Conservation (phyloP, 2,888 invertebrate genomes). For the Sussaba pulchella region DNA sequence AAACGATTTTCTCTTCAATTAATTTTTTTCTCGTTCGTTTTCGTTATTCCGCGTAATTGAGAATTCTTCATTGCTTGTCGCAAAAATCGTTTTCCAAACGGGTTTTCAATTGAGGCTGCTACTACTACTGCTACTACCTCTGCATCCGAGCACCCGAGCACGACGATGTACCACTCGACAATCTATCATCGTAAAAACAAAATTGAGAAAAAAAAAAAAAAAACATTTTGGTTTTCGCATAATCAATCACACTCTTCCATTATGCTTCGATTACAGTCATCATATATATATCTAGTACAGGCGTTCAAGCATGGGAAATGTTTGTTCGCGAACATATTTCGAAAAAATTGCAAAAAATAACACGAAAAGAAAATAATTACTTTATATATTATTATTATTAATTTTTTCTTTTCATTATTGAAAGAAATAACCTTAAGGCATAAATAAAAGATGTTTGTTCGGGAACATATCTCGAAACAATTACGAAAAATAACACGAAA, state of each 20-base stretch:
- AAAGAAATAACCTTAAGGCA: too few species aligned
- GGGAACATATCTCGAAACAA: not conserved
- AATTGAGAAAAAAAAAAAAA: too few species aligned
- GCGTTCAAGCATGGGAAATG: slow-evolving; percentile 5
- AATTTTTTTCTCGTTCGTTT: not conserved
- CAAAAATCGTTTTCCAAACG: slow-evolving; percentile 8
- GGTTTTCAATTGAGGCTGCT: slow-evolving; percentile 55
- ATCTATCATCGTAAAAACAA: slow-evolving; percentile 50
- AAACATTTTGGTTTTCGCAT: slow-evolving; percentile 15
- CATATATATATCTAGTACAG: not conserved
- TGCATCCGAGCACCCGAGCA: slow-evolving; percentile 65
- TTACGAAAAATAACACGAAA: too few species aligned
- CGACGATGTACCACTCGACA: slow-evolving; percentile 49
- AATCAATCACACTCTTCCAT: slow-evolving; percentile 22
- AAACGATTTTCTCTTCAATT: slow-evolving; percentile 2
- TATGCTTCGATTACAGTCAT: slow-evolving; percentile 30
- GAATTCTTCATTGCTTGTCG: not conserved
- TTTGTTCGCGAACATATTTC: not conserved
- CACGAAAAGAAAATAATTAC: too few species aligned
- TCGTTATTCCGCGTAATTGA: not conserved
- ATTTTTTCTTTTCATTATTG: too few species aligned
- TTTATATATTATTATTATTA: too few species aligned
- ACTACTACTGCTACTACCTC: slow-evolving; percentile 65
- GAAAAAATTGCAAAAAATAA: too few species aligned
- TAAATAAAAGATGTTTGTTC: not conserved